Base-by-base conservation (phyloP, 2,797 vertebrate species). In the Vireo griseus region DNA sequence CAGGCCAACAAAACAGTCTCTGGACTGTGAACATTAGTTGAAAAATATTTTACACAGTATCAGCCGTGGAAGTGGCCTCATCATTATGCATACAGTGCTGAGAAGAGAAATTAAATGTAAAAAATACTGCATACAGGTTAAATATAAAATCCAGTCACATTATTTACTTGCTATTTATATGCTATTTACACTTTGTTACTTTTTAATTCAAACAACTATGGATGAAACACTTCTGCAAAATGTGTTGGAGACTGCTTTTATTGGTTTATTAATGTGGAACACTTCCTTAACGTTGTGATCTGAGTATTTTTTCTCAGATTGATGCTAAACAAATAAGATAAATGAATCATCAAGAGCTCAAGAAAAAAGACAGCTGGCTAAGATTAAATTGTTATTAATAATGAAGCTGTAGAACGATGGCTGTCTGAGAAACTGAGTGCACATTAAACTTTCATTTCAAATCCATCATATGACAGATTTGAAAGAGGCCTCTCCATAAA, bases 371-470 rank as follows among this genome's bases (percentile, higher is more conserved):
- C 9, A 63, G 25, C 48, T 80, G 48, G 48, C 44, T 92, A 85
- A 66, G 73, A 90, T 57, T 40, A 85, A 81, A 77, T 54, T 35
- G 42, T 68, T 94, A 86, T 85, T 89, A 94, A 91, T 87, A 85
- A 92, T 28, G 47, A 92, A 91, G 71, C 87, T 88, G 78, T 66
- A 67, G 80, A 93, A 86, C 91, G 77, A 94, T n/a, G 76, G 33
- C 63, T 94, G 88, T 31, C 74, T 85, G 28, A 86, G 71, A 86
- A 85, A 63, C 40, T 54, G 24, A 42, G n/a, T 61, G 31, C 47
- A 76, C 52, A 58, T 72, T 74, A 72, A 75, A 90, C 58, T 57
- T 90, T 77, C 29, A 76, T 86, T 94, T 85, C 65, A 61, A 86
- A 88, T 71, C 75, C 71, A 86, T 75, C 86, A 66, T 40, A n/a